phyloP scores from a whole-genome alignment of 2,888 invertebrate genomes.

The Orthonevra nobilis region DNA sequence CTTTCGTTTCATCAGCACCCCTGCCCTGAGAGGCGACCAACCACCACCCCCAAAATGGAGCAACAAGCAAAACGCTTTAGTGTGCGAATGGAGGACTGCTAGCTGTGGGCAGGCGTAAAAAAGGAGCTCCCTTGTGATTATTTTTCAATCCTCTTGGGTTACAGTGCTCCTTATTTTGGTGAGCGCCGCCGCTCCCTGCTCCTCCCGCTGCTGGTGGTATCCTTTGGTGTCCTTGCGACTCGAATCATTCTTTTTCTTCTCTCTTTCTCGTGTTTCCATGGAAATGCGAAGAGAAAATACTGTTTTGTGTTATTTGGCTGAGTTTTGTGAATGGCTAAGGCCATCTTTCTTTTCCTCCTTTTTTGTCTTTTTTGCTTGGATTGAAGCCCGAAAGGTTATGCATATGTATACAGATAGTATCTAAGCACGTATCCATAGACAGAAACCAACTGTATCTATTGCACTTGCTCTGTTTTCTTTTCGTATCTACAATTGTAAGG shows the following conservation, averaged over 20 bases:
- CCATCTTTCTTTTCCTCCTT: background rate
- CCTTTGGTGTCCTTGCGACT: constrained; percentile 54
- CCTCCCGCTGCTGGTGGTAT: background rate
- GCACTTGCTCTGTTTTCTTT: constrained; percentile 59
- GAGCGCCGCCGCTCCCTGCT: background rate
- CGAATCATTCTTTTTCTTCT: constrained; percentile 13
- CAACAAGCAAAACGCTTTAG: constrained; percentile 56
- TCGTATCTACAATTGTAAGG: constrained; percentile 37
- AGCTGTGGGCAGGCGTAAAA: constrained; percentile 5
- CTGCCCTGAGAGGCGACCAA: background rate
- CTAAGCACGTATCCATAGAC: constrained; percentile 6
- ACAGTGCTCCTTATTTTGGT: constrained; percentile 21
- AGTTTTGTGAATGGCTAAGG: constrained; percentile 62
- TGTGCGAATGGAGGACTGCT: background rate
- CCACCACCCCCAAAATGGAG: constrained; percentile 30
- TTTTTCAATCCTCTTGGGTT: constrained; percentile 57
- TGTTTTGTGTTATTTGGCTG: constrained; percentile 54
- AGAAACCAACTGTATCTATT: constrained; percentile 36
- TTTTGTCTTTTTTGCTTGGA: constrained; percentile 50
- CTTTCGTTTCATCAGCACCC: constrained; percentile 34
- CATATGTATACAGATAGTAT: constrained; percentile 1
- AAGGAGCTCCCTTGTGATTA: constrained; percentile 50
- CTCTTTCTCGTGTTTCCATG: constrained; percentile 9
- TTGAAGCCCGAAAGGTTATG: constrained; percentile 58
- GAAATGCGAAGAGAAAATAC: constrained; percentile 41